Percentiles rank a stretch among this genome's conserved stretches.
phyloP scores from a whole-genome alignment of 2,113 vertebrate genomes.

The Anhinga rufa region DNA sequence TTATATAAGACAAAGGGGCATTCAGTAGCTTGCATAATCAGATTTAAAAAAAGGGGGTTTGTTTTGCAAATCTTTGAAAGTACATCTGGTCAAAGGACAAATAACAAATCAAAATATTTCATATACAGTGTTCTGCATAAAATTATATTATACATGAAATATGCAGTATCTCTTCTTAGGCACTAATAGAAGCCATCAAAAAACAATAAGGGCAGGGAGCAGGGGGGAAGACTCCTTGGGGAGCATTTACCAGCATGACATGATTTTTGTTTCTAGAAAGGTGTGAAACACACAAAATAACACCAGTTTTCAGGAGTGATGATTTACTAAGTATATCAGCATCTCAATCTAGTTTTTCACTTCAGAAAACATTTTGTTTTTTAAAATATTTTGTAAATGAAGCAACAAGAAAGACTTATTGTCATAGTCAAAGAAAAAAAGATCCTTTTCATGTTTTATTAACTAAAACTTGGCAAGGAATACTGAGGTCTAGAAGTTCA shows the following conservation, averaged over 20 bases:
- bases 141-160: not conserved
- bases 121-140: not conserved
- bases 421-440: not conserved
- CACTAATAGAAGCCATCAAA: not conserved
- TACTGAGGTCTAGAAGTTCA: not conserved
- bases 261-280: not conserved
- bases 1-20: not conserved
- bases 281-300: not conserved
- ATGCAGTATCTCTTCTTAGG: not conserved
- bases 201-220: accelerated
- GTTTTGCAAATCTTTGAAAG: not conserved
- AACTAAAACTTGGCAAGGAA: not conserved
- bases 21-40: not conserved
- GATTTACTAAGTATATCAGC: not conserved
- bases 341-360: not conserved
- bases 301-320: not conserved
- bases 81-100: not conserved
- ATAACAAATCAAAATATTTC: not conserved
- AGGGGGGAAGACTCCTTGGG: not conserved
- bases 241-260: not conserved
- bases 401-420: not conserved
- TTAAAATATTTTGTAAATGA: not conserved
- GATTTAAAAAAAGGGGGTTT: accelerated
- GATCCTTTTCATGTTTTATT: not conserved
- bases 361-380: not conserved